Evolutionary conservation across 1,140 invertebrate species (phyloP).

Genomic region (Rhagoletis pomonella): DNA sequence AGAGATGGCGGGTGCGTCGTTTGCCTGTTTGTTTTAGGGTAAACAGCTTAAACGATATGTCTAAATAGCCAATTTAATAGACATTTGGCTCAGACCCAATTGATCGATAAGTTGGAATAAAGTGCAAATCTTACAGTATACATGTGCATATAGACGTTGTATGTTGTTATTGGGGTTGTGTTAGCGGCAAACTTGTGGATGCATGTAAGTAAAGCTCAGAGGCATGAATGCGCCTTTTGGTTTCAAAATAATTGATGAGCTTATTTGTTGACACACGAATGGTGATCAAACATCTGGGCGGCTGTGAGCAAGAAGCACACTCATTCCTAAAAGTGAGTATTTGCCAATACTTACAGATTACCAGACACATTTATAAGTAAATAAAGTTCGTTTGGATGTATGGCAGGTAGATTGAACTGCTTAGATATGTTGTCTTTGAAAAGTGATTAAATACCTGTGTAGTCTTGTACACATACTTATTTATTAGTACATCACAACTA

Average conservation of each 20-base stretch:
- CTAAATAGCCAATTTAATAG: constrained; percentile 34
- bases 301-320: not conserved
- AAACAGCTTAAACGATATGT: not conserved
- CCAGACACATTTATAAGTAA: not conserved
- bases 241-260: constrained; percentile 30
- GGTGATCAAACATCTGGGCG: not conserved
- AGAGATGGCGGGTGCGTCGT: too few relatives aligned
- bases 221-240: not conserved
- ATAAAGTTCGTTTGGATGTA: not conserved
- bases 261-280: constrained; percentile 10
- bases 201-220: too few relatives aligned
- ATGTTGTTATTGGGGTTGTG: not conserved
- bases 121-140: not conserved
- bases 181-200: not conserved
- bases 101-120: not conserved
- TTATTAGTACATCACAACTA: not conserved
- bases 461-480: not conserved
- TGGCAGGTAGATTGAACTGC: not conserved
- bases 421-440: not conserved
- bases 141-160: not conserved
- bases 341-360: too few relatives aligned
- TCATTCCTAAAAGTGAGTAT: not conserved
- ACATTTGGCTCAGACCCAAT: constrained; percentile 4
- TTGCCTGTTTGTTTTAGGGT: not conserved
- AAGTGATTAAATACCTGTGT: not conserved